phyloP scores from a whole-genome alignment of 2,113 vertebrate species.

The Sphaerodactylus townsendi region DNA sequence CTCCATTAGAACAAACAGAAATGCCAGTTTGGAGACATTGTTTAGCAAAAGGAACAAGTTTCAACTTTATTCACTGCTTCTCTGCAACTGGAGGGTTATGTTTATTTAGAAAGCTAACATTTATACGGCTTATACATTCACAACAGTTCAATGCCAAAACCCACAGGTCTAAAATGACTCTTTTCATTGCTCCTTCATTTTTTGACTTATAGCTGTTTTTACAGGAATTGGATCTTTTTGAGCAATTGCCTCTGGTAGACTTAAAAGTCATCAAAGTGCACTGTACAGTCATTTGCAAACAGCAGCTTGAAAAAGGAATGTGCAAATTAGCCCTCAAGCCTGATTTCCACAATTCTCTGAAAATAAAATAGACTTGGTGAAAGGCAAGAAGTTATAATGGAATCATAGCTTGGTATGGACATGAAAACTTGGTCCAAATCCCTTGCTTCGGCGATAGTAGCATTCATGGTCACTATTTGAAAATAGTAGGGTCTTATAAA shows the following conservation, averaged over 20 bases:
- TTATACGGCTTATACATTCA: constrained; percentile 33
- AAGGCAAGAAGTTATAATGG: background rate
- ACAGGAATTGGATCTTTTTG: constrained; percentile 29
- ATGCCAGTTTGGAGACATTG: constrained; percentile 1
- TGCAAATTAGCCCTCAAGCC: background rate
- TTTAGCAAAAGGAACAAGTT: constrained; percentile 30
- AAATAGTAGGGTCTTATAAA: too few relatives aligned
- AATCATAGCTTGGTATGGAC: background rate
- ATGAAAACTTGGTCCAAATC: too few relatives aligned
- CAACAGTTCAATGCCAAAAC: constrained; percentile 23
- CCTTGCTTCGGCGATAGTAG: too few relatives aligned
- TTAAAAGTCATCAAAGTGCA: constrained; percentile 12
- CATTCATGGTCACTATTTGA: too few relatives aligned
- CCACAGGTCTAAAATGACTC: constrained; percentile 35
- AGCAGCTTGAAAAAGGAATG: constrained; percentile 7
- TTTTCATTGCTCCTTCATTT: constrained; percentile 31
- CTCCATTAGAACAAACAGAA: background rate
- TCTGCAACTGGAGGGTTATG: constrained; percentile 21
- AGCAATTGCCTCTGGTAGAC: constrained; percentile 26
- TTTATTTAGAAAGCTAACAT: constrained; percentile 38
- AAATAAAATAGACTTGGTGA: background rate
- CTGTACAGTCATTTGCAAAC: constrained; percentile 19
- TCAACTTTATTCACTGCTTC: constrained; percentile 34
- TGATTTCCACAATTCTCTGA: background rate
- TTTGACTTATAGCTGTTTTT: constrained; percentile 41